Evolutionary conservation across 2,797 vertebrate genomes (phyloP), one percentile per base, ranked within the genome.

Genomic region (Acipenser oxyrinchus): DNA sequence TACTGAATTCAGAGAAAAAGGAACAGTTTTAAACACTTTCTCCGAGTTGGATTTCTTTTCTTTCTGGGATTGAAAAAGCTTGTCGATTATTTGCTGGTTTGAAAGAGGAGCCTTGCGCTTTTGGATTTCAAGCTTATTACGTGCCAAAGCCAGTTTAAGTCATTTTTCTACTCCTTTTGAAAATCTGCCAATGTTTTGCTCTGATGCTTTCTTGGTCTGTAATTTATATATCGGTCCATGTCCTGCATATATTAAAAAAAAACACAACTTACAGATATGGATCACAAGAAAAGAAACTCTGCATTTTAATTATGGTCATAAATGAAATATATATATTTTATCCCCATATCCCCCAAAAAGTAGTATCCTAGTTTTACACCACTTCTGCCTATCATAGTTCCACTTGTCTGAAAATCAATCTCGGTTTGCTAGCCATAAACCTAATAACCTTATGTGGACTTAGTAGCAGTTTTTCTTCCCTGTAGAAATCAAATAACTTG

Each of bases 81-180:
- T 82, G 72, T 96, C 90, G 75, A 97, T 88, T 73, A 93, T 89
- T 79, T 88, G 91, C 84, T 96, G 94, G 81, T 93, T 85, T 63
- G 91, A 83, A 50, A 78, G 79, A 0, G 82, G 83, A 10, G 82
- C 75, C 80, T 94, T 97, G 60, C 87, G 82, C 75, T 89, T 98
- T 65, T 81, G 65, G 68, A 89, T 93, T 70, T 83, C 86, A 18
- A 78, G 68, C 23, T 77, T 69, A 72, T 73, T 77, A 75, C 72
- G 74, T 0, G 72, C 50, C 23, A 69, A 50, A 70, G 62, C 74
- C 1, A 10, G 7, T 6, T 73, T 81, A 6, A 66, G 74, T 66
- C 64, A 74, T 76, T 78, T 85, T 60, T 70, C 82, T 7, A 73
- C 23, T 37, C 85, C 86, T 75, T 76, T 82, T 7, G 23, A 37